phyloP scores from a whole-genome alignment of 2,797 vertebrate species.

The Psittacula derbiana region DNA sequence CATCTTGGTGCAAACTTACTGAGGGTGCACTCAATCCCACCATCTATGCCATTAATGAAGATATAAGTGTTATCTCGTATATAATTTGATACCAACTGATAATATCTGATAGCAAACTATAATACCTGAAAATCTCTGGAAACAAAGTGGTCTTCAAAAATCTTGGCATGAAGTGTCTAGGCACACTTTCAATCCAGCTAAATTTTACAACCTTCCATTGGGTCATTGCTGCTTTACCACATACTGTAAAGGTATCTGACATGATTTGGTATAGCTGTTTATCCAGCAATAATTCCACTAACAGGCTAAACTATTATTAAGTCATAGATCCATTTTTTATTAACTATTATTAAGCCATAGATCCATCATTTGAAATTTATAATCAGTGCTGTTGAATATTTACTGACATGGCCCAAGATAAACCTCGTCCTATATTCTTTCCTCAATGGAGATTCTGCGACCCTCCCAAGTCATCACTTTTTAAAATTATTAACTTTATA shows the following conservation, averaged over 20 bases:
- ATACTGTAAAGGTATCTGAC: background rate
- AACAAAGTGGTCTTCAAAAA: background rate
- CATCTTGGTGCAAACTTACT: background rate
- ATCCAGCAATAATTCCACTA: background rate
- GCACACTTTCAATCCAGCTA: background rate
- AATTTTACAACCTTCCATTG: background rate
- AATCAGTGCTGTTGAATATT: background rate
- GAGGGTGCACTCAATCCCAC: background rate
- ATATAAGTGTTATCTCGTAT: background rate
- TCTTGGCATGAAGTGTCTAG: background rate
- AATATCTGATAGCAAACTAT: background rate
- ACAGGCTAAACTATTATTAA: background rate
- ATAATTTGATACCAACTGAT: background rate
- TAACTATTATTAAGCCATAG: background rate
- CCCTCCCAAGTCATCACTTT: background rate
- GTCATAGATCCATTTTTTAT: background rate
- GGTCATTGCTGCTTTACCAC: background rate
- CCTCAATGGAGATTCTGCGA: rapidly evolving
- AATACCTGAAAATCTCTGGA: background rate
- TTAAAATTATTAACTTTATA: background rate
- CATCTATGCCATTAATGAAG: background rate
- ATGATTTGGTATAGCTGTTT: background rate
- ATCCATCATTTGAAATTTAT: background rate
- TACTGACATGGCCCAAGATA: background rate
- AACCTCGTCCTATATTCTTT: background rate